A percentile compares a stretch with the other conserved stretches of the same genome.
These are phyloP conservation scores for Acrossocheilus wenchowensis DNA, from an alignment of 2,797 vertebrate species.

Conservation along the genomic window DNA sequence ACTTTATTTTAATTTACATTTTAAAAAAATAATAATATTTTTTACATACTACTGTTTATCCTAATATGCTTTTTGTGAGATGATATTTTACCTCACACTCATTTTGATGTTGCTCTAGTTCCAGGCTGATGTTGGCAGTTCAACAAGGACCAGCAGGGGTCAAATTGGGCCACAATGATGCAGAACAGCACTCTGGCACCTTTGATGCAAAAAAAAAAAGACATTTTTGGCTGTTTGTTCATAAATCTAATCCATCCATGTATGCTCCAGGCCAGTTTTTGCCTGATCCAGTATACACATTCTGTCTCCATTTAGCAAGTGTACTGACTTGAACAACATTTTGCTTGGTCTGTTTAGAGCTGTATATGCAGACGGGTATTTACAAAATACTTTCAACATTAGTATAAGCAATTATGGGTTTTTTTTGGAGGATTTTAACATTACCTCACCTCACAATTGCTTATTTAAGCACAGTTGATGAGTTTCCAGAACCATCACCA, in stretches of 20 bases:
- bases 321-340: neutral
- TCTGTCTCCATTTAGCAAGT: neutral
- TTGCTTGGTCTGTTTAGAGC: neutral
- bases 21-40: no score
- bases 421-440: neutral
- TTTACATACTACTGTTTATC: no score
- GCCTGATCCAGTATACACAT: neutral
- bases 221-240: neutral
- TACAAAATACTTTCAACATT: neutral
- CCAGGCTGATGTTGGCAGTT: neutral
- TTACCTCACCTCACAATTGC: neutral
- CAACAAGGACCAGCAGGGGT: neutral
- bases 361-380: neutral
- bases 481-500: neutral
- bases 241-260: neutral
- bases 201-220: neutral
- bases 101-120: neutral
- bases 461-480: neutral
- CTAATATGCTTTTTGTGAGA: neutral
- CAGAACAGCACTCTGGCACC: constrained; percentile 12
- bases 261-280: constrained; percentile 18
- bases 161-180: neutral
- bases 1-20: no score
- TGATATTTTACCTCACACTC: neutral
- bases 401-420: neutral